Evolutionary conservation across 2,797 vertebrate species (phyloP).

Genomic region (Decapterus maruadsi): DNA sequence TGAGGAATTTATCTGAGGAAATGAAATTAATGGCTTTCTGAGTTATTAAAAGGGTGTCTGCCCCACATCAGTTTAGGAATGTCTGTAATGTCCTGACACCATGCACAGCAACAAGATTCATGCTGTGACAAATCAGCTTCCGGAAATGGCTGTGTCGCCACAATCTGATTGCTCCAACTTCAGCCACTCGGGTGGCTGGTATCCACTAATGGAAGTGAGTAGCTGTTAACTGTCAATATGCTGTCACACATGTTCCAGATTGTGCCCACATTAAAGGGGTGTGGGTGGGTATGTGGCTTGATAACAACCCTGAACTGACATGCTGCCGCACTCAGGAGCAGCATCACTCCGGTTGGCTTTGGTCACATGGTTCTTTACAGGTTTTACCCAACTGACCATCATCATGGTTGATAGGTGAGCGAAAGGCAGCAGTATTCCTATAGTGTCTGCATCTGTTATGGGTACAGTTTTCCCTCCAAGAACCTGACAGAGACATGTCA

Average conservation of each 20-base stretch:
- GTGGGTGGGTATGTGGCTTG: slow-evolving; percentile 58
- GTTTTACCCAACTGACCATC: slow-evolving; percentile 45
- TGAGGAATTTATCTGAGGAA: slow-evolving; percentile 57
- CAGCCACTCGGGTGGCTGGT: slow-evolving; percentile 68
- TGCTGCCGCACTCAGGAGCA: slow-evolving; percentile 25
- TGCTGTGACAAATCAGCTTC: slow-evolving; percentile 66
- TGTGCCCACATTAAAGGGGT: slow-evolving; percentile 55
- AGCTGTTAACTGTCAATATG: slow-evolving; percentile 73
- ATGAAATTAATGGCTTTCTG: slow-evolving; percentile 55
- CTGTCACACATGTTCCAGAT: slow-evolving; percentile 63
- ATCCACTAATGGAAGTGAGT: slow-evolving; percentile 80
- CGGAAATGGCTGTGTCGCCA: slow-evolving; percentile 62
- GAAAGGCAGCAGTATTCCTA: background rate
- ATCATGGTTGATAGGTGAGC: slow-evolving; percentile 30
- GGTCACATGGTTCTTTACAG: slow-evolving; percentile 27
- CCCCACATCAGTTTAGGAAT: slow-evolving; percentile 57
- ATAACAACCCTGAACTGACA: slow-evolving; percentile 67
- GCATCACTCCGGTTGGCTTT: slow-evolving; percentile 38
- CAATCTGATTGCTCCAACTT: slow-evolving; percentile 74
- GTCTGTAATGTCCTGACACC: slow-evolving; percentile 56
- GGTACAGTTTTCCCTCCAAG: too few relatives aligned
- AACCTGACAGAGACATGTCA: too few relatives aligned
- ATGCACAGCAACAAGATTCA: slow-evolving; percentile 54
- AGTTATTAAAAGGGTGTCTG: slow-evolving; percentile 62
- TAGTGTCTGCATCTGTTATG: background rate